phyloP scores from a whole-genome alignment of 1,140 invertebrate genomes.

The Pseudobourletiella spinata region DNA sequence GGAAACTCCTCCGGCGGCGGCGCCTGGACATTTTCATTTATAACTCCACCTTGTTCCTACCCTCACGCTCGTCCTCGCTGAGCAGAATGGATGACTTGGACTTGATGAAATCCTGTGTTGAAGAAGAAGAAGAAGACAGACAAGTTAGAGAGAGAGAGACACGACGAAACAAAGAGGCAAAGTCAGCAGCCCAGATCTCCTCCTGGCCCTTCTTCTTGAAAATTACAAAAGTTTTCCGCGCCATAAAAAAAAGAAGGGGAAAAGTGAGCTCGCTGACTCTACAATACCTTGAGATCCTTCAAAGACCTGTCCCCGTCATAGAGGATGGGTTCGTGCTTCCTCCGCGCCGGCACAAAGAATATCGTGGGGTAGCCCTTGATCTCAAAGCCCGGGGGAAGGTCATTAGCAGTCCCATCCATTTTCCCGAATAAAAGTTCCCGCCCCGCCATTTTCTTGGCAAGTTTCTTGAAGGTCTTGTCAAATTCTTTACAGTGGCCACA shows the following conservation, averaged over 20 bases:
- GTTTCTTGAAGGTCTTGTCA: slow-evolving; percentile 42
- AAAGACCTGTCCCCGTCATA: slow-evolving; percentile 45
- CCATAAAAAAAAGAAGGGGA: background rate
- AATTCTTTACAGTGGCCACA: slow-evolving; percentile 48
- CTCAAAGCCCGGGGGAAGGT: slow-evolving; percentile 43
- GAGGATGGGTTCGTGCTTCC: slow-evolving; percentile 42
- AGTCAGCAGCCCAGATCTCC: background rate
- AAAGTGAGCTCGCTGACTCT: background rate
- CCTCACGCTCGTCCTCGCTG: slow-evolving; percentile 32
- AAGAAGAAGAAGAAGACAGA: background rate
- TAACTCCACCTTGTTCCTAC: slow-evolving; percentile 27
- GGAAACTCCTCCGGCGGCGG: too few species aligned
- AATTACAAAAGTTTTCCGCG: background rate
- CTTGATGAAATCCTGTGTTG: slow-evolving; percentile 23
- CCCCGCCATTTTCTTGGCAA: slow-evolving; percentile 40
- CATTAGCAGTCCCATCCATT: slow-evolving; percentile 48
- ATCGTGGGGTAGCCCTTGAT: slow-evolving; percentile 49
- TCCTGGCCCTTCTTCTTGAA: too few species aligned
- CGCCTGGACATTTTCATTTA: too few species aligned
- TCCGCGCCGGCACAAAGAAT: slow-evolving; percentile 44
- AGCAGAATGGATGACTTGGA: slow-evolving; percentile 32
- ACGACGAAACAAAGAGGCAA: background rate
- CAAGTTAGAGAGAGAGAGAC: background rate
- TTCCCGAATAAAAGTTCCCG: slow-evolving; percentile 45
- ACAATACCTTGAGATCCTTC: slow-evolving; percentile 40